Percentiles rank a stretch among this genome's conserved stretches.
Evolutionary conservation across 2,797 vertebrate genomes (phyloP).

Genomic region (Ficedula albicollis): DNA sequence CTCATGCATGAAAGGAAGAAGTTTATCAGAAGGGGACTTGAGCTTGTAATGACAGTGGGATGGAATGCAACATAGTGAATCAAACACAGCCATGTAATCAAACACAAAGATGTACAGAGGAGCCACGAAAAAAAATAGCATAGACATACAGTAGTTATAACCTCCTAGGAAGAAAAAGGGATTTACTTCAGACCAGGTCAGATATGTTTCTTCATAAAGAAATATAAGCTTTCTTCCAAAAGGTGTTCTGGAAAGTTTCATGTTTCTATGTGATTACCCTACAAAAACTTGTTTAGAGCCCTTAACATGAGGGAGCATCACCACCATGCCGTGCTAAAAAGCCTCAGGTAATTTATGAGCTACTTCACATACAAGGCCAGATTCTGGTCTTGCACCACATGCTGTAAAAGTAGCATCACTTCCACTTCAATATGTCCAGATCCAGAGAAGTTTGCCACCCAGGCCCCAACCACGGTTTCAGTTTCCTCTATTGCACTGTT

Average conservation of each 20-base stretch:
- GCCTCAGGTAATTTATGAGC: neutral
- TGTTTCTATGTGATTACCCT: neutral
- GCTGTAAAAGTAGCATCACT: neutral
- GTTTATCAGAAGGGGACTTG: neutral
- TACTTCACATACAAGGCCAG: neutral
- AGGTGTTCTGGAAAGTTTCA: neutral
- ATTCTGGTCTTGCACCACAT: neutral
- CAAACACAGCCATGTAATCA: neutral
- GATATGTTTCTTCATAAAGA: neutral
- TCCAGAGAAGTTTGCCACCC: neutral
- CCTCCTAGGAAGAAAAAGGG: neutral
- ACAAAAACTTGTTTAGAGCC: neutral
- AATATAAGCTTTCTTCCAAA: neutral
- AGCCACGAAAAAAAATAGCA: neutral
- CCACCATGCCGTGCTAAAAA: neutral
- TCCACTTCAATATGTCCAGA: neutral
- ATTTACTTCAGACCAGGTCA: neutral
- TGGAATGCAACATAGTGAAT: neutral
- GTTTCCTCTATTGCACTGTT: conserved; percentile 32
- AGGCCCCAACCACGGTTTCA: neutral
- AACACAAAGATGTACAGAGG: neutral
- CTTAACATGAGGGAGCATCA: neutral
- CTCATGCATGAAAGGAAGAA: accelerated
- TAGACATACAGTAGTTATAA: neutral
- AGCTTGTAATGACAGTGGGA: neutral